Evolutionary conservation across 2,888 invertebrate genomes (phyloP), one percentile per base, ranked within the genome.

Genomic region (Cheilosia pagana): DNA sequence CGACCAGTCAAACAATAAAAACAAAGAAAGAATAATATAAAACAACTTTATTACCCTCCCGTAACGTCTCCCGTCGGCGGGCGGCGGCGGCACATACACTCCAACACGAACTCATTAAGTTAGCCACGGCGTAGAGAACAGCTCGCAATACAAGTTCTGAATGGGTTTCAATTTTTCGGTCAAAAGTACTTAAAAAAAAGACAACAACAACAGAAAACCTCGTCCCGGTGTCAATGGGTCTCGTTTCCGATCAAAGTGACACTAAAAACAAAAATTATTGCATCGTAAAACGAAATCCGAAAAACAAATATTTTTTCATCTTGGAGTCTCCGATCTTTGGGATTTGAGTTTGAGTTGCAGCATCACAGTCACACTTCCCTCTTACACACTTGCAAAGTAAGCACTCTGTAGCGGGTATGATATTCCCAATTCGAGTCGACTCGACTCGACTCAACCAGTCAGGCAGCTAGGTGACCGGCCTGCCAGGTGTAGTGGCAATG

Each of bases 201-300:
- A 68, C 10, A 76, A 60, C 59, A 77, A n/a, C n/a, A 62, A 70
- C 28, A 8, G 28, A 8, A 70, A 48, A 60, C 70, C 41, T 59
- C 55, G 28, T 55, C 71, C 71, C 70, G 59, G 71, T 71, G 71
- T 71, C 81, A 71, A 82, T 82, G 76, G 72, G 65, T 72, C 65
- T 72, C 85, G 75, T 79, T 81, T 85, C 79, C 81, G 71, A 85
- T 81, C 79, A 67, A 81, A 79, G 81, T 76, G 85, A 85, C 85
- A 85, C 60, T 85, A 85, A 79, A 85, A 85, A 85, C 81, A 76
- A 71, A 85, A 85, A 81, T 85, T 85, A 85, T 85, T 71, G 85
- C 85, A 81, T 85, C 85, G 85, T 85, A 81, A 85, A 85, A 85
- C 71, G 75, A 85, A 85, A 85, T 79, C 79, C 76, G 62, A 85